Percentiles rank a stretch among this genome's conserved stretches.
Conservation (phyloP, 2,113 vertebrate genomes). For the Emydura subglobosa region DNA sequence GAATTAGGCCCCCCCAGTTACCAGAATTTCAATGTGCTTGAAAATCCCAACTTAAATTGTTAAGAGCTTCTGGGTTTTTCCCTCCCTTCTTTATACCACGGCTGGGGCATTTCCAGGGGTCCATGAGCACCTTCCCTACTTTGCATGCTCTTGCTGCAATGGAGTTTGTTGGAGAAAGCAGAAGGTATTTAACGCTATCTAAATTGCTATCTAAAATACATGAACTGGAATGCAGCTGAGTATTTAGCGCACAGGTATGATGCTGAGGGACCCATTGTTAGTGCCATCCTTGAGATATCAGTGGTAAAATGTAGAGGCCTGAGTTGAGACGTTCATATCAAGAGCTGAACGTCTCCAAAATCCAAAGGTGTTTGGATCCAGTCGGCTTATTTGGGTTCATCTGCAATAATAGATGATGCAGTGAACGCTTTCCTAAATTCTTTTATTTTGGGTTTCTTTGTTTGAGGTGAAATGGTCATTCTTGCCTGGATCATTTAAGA, state of each 20-base stretch:
- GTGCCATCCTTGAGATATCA: not conserved
- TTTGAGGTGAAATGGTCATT: not conserved
- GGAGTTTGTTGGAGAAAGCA: not conserved
- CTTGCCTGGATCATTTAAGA: not conserved
- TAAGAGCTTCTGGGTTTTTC: fast-evolving
- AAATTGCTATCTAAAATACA: not conserved
- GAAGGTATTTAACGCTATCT: not conserved
- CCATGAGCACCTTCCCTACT: not conserved
- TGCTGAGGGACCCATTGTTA: not conserved
- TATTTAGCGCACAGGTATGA: not conserved
- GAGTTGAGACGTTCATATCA: not conserved
- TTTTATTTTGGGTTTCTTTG: not conserved
- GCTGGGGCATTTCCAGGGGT: not conserved
- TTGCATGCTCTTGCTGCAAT: not conserved
- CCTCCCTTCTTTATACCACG: not conserved
- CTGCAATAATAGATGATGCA: not conserved
- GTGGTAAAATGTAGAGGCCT: not conserved
- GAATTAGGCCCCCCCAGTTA: not conserved
- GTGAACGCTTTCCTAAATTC: not conserved
- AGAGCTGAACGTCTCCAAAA: not conserved
- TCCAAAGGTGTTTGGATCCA: not conserved
- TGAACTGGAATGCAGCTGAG: not conserved
- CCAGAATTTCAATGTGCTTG: not conserved
- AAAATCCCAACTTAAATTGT: not conserved
- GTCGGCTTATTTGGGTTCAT: not conserved